These are phyloP conservation scores for Amazona vittata DNA, from an alignment of 2,113 vertebrate species.

Conservation along the genomic window DNA sequence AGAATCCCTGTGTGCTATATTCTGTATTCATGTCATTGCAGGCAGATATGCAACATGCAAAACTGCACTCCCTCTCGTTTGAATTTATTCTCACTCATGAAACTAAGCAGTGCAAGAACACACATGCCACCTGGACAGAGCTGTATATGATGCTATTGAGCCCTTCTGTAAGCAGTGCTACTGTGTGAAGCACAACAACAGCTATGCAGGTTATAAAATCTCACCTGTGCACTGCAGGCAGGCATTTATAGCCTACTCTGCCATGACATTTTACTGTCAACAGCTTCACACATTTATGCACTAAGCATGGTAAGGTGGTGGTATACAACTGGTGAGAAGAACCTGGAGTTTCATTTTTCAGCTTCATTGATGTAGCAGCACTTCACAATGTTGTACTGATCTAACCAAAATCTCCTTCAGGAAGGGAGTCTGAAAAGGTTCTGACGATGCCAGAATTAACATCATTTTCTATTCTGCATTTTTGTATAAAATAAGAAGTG, in stretches of 20 bases:
- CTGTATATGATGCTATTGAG: accelerated
- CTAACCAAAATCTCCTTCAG: neutral
- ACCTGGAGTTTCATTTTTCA: neutral
- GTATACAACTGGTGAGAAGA: neutral
- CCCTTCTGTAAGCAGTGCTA: neutral
- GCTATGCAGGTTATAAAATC: neutral
- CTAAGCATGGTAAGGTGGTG: neutral
- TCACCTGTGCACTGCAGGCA: neutral
- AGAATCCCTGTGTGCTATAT: neutral
- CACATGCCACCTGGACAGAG: accelerated
- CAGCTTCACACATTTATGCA: neutral
- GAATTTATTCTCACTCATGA: neutral
- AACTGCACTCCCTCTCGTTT: neutral
- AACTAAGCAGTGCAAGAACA: neutral
- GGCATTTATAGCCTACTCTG: neutral
- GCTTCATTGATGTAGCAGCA: neutral
- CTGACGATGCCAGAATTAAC: neutral
- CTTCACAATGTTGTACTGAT: neutral
- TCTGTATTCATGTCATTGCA: neutral
- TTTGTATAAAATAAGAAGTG: neutral
- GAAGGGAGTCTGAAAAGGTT: neutral
- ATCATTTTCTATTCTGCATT: neutral
- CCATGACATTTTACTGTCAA: neutral
- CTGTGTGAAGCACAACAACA: neutral
- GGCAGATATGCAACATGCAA: neutral